Conservation (phyloP, 2,113 vertebrate species). For the Nycticebus coucang region DNA sequence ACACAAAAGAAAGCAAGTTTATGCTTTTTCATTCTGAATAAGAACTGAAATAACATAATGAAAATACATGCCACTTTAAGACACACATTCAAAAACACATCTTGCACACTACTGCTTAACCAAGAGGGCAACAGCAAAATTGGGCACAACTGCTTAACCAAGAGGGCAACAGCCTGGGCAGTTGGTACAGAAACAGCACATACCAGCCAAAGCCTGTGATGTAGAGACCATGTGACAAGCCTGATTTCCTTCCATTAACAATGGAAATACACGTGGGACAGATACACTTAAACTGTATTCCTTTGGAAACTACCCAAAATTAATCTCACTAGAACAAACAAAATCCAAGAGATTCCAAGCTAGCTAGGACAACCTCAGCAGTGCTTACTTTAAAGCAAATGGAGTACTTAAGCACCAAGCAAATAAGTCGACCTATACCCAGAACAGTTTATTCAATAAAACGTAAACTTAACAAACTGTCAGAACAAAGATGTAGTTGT, state of each 20-base stretch:
- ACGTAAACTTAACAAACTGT: neutral
- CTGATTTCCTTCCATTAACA: conserved; percentile 38
- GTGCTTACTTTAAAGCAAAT: neutral
- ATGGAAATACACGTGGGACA: conserved; percentile 26
- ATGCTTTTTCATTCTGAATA: conserved; percentile 19
- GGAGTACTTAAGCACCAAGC: conserved; percentile 1
- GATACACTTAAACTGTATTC: neutral
- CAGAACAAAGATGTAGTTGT: neutral
- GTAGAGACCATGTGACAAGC: neutral
- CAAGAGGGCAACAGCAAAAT: neutral
- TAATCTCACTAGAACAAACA: neutral
- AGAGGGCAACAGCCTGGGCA: neutral
- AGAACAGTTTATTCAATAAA: conserved; percentile 43
- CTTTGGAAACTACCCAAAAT: conserved; percentile 19
- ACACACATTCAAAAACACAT: neutral
- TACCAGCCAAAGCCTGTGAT: conserved; percentile 26
- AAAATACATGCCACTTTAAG: neutral
- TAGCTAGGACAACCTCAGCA: neutral
- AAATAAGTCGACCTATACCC: neutral
- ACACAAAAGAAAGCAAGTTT: neutral
- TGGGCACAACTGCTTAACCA: neutral
- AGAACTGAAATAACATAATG: neutral
- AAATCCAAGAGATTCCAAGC: neutral
- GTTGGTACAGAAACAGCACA: conserved; percentile 35
- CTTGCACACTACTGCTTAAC: neutral